A percentile compares a stretch with the other conserved stretches of the same genome.
Conservation (phyloP, 2,797 vertebrate species). For the Botia almorhae region DNA sequence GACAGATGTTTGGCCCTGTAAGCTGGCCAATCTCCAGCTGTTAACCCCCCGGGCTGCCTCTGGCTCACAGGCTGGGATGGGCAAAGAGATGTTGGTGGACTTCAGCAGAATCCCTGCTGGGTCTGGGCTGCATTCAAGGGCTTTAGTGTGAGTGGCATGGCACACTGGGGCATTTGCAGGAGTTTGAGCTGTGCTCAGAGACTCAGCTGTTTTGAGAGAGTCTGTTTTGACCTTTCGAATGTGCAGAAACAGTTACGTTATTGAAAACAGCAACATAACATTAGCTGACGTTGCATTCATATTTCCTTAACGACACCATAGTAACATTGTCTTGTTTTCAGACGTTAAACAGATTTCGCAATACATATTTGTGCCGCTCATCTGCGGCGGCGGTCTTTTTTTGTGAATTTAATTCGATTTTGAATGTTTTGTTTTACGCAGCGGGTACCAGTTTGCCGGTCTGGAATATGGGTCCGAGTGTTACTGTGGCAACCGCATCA, state of each 20-base stretch:
- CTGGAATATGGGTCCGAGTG: conserved; percentile 93
- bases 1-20: conserved; percentile 50
- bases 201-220: background rate
- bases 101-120: conserved; percentile 30
- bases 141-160: background rate
- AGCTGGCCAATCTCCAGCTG: conserved; percentile 47
- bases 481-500: conserved; percentile 92
- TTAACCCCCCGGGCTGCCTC: conserved; percentile 21
- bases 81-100: conserved; percentile 10
- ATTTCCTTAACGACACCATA: background rate
- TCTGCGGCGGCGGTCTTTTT: background rate
- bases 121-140: background rate
- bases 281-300: background rate
- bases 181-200: background rate
- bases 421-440: conserved; percentile 63
- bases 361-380: background rate
- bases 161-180: background rate
- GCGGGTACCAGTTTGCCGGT: conserved; percentile 90
- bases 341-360: background rate
- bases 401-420: conserved; percentile 32
- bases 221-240: conserved; percentile 13
- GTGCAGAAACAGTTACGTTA: background rate
- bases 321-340: background rate
- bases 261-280: background rate
- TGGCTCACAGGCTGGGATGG: conserved; percentile 13